These are phyloP conservation scores for Brachyhypopomus gauderio DNA, from an alignment of 2,113 vertebrate genomes.

Conservation along the genomic window DNA sequence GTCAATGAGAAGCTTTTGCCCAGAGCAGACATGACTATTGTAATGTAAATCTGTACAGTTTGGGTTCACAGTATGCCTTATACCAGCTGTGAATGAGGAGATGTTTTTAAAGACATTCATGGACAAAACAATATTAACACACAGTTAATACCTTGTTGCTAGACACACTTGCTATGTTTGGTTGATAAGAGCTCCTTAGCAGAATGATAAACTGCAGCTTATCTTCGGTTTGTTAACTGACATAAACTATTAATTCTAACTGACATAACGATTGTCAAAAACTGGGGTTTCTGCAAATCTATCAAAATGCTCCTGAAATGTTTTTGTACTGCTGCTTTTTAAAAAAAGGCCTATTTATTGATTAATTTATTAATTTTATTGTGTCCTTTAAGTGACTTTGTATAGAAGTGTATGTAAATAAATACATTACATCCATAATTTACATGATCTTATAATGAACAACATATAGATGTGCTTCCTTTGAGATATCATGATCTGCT, in stretches of 20 bases:
- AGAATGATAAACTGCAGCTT: too few relatives aligned
- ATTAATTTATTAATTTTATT: constrained; percentile 80
- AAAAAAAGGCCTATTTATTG: constrained; percentile 78
- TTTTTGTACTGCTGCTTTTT: constrained; percentile 73
- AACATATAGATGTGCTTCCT: constrained; percentile 41
- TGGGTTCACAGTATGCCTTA: too few relatives aligned
- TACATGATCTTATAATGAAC: constrained; percentile 58
- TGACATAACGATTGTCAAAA: neutral
- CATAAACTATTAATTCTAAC: too few relatives aligned
- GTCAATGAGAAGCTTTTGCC: neutral
- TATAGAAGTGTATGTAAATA: constrained; percentile 62
- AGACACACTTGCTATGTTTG: too few relatives aligned
- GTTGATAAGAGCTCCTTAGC: too few relatives aligned
- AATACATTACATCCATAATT: constrained; percentile 56
- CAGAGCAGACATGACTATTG: too few relatives aligned
- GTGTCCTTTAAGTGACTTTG: constrained; percentile 62
- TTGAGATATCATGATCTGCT: neutral
- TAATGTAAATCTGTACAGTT: too few relatives aligned
- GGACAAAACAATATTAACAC: too few relatives aligned
- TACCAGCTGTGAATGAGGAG: too few relatives aligned
- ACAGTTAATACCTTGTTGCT: too few relatives aligned
- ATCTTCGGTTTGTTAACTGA: too few relatives aligned
- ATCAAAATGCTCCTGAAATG: constrained; percentile 17
- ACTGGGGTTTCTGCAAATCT: constrained; percentile 1
- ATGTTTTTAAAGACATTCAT: too few relatives aligned